Evolutionary conservation across 2,113 vertebrate genomes (phyloP), one percentile per base, ranked within the genome.

Genomic region (Gobio gobio): DNA sequence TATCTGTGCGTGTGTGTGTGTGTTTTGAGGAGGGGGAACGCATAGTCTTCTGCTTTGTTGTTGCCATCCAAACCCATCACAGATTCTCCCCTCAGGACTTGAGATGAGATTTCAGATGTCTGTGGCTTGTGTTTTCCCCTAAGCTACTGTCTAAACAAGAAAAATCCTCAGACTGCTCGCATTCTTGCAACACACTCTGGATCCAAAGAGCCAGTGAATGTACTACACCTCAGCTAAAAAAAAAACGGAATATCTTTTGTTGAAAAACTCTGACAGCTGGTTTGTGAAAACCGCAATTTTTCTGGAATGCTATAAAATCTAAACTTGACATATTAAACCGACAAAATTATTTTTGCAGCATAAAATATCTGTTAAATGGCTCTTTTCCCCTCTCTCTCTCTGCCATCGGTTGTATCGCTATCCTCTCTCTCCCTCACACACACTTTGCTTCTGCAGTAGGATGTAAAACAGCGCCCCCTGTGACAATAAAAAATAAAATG

Each of bases 41-140:
- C 73, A 78, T 56, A 83, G 77, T 72, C 87, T 90, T 87, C 88
- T 82, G 83, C 92, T 93, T 90, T 93, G 91, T 91, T 93, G 93
- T 93, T 93, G 91, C 92, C 92, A 94, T 92, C 89, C 91, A 93
- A 89, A 93, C 90, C 93, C 90, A 91, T 88, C 86, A 80, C 88
- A 90, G 88, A 92, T 89, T 87, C 84, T 88, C 83, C 91, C 81
- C 79, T 87, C 88, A 85, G 90, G 88, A 82, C 83, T 87, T 88
- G 26, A 88, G 89, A 92, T 93, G 91, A 86, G 73, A 91, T 94
- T 94, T 93, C 90, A 93, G 89, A 93, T 92, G 90, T 89, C 89
- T 87, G 29, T 82, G 49, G 88, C 88, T 89, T 90, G 91, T 91
- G 91, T 92, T 92, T 90, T 86, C 85, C 88, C 92, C 83, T 73